phyloP scores from a whole-genome alignment of 1,140 invertebrate genomes.

The Popillia japonica region DNA sequence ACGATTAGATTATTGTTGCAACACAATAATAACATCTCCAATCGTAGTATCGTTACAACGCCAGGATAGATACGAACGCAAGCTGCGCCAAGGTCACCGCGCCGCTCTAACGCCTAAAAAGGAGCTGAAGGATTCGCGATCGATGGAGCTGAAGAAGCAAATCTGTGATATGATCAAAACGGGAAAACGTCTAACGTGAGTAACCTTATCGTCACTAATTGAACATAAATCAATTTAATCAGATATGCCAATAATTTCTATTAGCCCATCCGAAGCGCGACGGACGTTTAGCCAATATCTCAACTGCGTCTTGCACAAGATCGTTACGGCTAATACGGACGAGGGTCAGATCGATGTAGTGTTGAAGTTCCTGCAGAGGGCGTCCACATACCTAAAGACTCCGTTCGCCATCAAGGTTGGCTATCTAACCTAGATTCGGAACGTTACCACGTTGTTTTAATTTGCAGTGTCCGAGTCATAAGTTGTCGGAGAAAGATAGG shows the following conservation, averaged over 20 bases:
- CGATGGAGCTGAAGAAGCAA: conserved; percentile 53
- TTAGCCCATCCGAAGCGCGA: conserved; percentile 71
- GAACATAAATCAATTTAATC: too few relatives aligned
- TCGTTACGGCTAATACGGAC: conserved; percentile 67
- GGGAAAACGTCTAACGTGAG: conserved; percentile 58
- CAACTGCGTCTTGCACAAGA: conserved; percentile 77
- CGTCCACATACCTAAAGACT: conserved; percentile 77
- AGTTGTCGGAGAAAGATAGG: conserved; percentile 82
- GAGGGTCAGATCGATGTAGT: conserved; percentile 75
- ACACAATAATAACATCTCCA: background rate
- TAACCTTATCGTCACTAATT: background rate
- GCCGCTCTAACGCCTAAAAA: conserved; percentile 53
- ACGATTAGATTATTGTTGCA: background rate
- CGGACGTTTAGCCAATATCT: conserved; percentile 87
- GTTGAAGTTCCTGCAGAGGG: conserved; percentile 84
- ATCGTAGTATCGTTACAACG: conserved; percentile 41
- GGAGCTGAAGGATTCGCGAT: conserved; percentile 50
- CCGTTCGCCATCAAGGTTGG: conserved; percentile 77
- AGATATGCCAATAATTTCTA: too few relatives aligned
- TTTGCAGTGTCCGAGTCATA: conserved; percentile 74
- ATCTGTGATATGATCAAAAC: conserved; percentile 56
- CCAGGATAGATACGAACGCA: conserved; percentile 67
- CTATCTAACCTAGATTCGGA: conserved; percentile 37
- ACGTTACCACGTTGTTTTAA: background rate
- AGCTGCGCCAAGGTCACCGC: conserved; percentile 66